Evolutionary conservation across 2,797 vertebrate genomes (phyloP).

Genomic region (Acanthurus leucopareius): DNA sequence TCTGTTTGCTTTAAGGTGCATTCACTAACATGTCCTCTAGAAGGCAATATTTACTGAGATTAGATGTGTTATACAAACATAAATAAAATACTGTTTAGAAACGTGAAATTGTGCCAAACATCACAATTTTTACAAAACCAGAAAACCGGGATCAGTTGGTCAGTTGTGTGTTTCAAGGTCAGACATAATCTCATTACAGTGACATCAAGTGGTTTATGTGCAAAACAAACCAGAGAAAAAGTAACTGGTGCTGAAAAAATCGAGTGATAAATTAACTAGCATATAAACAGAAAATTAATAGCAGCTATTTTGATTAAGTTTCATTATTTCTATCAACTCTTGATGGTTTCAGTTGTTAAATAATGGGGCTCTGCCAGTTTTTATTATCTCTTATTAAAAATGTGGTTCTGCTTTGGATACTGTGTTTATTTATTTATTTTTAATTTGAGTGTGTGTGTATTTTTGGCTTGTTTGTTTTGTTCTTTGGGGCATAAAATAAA

Average conservation of each 20-base stretch:
- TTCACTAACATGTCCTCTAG: constrained; percentile 1
- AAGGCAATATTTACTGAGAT: not conserved
- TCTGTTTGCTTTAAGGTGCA: constrained; percentile 8
- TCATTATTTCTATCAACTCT: too few species aligned
- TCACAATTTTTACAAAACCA: too few species aligned
- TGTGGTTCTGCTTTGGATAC: too few species aligned
- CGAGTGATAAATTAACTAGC: not conserved
- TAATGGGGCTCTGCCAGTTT: too few species aligned
- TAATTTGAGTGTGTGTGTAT: not conserved
- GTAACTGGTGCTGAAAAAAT: not conserved
- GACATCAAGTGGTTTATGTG: not conserved
- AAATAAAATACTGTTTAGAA: not conserved
- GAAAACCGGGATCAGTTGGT: not conserved
- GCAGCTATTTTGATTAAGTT: not conserved
- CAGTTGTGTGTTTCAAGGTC: not conserved
- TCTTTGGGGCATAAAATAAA: not conserved
- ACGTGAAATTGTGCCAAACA: too few species aligned
- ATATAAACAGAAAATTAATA: not conserved
- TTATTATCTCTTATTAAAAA: too few species aligned
- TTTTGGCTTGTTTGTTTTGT: not conserved
- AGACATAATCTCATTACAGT: not conserved
- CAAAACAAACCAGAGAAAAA: not conserved
- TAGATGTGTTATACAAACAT: not conserved
- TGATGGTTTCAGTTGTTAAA: too few species aligned
- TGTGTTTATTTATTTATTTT: not conserved